Evolutionary conservation across 2,888 invertebrate species (phyloP).

Genomic region (Deilephila elpenor): DNA sequence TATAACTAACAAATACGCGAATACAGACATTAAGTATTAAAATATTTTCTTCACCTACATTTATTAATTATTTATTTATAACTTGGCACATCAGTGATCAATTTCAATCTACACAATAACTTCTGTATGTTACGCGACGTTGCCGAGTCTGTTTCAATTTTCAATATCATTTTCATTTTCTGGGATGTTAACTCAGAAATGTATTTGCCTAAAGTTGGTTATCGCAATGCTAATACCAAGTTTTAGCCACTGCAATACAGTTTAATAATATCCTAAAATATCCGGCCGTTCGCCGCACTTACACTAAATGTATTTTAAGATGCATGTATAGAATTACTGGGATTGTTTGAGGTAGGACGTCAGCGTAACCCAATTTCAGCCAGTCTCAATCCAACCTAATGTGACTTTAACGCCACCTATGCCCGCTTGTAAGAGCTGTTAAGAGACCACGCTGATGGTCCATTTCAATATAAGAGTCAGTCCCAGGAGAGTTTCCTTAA

Average conservation of each 20-base stretch:
- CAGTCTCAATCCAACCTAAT: no score
- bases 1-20: not conserved
- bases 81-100: not conserved
- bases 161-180: no score
- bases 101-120: not conserved
- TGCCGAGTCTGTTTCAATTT: not conserved
- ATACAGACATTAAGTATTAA: slow-evolving; percentile 8
- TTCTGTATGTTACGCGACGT: not conserved
- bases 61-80: not conserved
- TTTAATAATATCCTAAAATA: not conserved
- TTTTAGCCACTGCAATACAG: not conserved
- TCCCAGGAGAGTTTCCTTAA: not conserved
- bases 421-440: no score
- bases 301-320: not conserved
- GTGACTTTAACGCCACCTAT: no score
- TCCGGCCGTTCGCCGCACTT: not conserved
- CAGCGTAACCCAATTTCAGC: no score
- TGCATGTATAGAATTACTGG: no score
- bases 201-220: not conserved
- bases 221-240: not conserved
- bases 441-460: no score
- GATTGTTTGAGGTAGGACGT: no score
- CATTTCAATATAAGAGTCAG: not conserved
- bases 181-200: not conserved
- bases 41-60: not conserved